A percentile compares a stretch with the other conserved stretches of the same genome.
Conservation (phyloP, 2,888 invertebrate genomes). For the Temnothorax rugatulus region DNA sequence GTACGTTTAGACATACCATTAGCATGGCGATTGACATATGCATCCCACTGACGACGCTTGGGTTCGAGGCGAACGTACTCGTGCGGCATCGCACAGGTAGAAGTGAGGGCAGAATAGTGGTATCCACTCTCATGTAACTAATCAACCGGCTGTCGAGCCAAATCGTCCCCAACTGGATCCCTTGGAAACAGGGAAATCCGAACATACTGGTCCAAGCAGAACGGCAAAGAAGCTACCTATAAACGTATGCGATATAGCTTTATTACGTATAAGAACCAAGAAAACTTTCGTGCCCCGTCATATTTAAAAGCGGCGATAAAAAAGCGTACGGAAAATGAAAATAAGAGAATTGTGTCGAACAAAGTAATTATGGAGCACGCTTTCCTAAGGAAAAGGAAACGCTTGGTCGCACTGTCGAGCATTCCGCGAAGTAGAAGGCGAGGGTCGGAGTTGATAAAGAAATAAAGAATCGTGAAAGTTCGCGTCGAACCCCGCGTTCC, state of each 20-base stretch:
- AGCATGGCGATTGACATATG: conserved; percentile 77
- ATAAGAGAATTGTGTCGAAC: conserved; percentile 77
- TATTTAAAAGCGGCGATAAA: conserved; percentile 18
- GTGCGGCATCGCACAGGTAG: conserved; percentile 58
- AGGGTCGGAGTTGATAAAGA: conserved; percentile 85
- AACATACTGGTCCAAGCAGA: conserved; percentile 4
- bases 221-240: conserved; percentile 13
- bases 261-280: conserved; percentile 8
- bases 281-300: background rate
- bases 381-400: conserved; percentile 73
- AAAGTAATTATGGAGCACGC: conserved; percentile 78
- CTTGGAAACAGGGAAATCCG: conserved; percentile 35
- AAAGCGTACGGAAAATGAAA: conserved; percentile 55
- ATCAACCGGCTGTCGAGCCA: conserved; percentile 80
- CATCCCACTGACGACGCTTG: conserved; percentile 62
- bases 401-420: conserved; percentile 71
- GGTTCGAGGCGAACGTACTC: conserved; percentile 68
- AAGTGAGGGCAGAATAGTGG: conserved; percentile 64
- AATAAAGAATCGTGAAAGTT: conserved; percentile 86
- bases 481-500: conserved; percentile 84
- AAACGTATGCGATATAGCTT: background rate
- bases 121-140: conserved; percentile 80
- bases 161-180: conserved; percentile 77
- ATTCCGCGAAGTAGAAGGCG: conserved; percentile 65
- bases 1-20: conserved; percentile 80